phyloP scores from a whole-genome alignment of 2,113 vertebrate species.

The Equus przewalskii region DNA sequence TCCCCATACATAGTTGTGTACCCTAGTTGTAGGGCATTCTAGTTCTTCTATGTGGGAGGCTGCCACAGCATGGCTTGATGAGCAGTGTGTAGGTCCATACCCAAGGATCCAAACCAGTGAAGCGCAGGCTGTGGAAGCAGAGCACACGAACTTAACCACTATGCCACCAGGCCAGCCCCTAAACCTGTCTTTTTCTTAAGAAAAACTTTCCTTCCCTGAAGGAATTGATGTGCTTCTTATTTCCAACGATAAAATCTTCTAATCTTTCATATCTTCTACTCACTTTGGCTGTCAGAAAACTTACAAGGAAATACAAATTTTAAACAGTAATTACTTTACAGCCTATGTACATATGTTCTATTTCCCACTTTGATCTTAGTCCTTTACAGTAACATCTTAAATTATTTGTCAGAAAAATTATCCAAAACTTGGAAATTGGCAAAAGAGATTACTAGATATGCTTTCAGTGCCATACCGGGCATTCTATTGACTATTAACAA shows the following conservation, averaged over 20 bases:
- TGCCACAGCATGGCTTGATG: too few species aligned
- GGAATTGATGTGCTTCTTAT: neutral
- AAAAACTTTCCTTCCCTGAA: neutral
- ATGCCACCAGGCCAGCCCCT: too few species aligned
- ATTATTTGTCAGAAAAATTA: neutral
- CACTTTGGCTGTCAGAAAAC: neutral
- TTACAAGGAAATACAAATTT: neutral
- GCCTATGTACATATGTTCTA: neutral
- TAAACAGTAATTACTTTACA: neutral
- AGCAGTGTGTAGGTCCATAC: too few species aligned
- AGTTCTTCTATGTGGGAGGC: too few species aligned
- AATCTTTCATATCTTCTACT: neutral
- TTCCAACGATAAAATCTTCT: neutral
- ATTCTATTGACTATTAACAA: neutral
- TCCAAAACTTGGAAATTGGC: neutral
- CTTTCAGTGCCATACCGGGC: neutral
- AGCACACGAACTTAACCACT: too few species aligned
- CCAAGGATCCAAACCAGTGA: too few species aligned
- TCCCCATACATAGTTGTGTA: too few species aligned
- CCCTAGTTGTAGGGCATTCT: too few species aligned
- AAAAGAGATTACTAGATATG: neutral
- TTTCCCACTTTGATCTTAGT: neutral
- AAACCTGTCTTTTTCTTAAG: neutral
- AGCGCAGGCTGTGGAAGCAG: too few species aligned
- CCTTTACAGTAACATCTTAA: neutral